Conservation (phyloP, 2,113 vertebrate species). For the Butorides virescens region DNA sequence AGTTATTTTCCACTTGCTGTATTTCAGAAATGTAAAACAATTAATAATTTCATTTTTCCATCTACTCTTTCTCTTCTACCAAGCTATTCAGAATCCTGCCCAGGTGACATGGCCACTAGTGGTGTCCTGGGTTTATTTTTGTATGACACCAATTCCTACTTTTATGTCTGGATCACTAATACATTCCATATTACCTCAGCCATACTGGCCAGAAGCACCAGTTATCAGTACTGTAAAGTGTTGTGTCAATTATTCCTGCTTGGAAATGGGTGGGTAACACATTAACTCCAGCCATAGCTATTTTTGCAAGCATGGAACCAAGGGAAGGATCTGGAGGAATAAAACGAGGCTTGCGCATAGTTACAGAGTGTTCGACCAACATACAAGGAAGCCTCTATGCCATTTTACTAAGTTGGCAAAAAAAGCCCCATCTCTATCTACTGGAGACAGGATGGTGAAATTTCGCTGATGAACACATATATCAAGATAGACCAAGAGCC, state of each 20-base stretch:
- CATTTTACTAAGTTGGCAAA: background rate
- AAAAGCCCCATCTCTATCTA: background rate
- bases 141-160: background rate
- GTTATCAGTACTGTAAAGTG: background rate
- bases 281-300: background rate
- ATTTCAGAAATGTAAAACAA: constrained; percentile 5
- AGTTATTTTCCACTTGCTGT: background rate
- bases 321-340: background rate
- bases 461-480: background rate
- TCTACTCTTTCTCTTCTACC: background rate
- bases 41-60: background rate
- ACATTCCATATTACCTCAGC: background rate
- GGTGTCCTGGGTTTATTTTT: background rate
- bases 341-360: background rate
- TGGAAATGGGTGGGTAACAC: background rate
- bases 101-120: background rate
- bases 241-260: background rate
- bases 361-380: background rate
- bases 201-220: background rate
- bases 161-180: background rate
- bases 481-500: background rate
- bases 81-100: background rate
- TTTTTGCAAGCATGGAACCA: background rate
- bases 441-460: background rate
- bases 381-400: background rate